phyloP scores from a whole-genome alignment of 2,797 vertebrate genomes.

The Intellagama lesueurii region DNA sequence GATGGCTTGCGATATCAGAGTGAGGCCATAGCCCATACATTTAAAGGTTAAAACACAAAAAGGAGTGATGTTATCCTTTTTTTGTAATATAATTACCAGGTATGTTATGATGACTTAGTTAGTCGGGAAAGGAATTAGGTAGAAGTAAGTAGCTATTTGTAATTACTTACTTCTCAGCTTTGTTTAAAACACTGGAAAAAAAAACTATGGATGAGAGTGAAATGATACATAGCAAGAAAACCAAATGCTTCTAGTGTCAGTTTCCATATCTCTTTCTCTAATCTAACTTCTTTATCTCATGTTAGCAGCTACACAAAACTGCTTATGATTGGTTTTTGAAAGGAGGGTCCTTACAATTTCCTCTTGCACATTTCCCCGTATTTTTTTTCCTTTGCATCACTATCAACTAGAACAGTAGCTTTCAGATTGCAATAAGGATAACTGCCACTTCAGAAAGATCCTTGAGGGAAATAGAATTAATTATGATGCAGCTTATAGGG shows the following conservation, averaged over 20 bases:
- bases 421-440: slow-evolving; percentile 24
- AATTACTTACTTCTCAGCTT: too few species aligned
- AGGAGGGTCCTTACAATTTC: slow-evolving; percentile 63
- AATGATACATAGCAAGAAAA: not conserved
- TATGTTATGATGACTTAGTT: too few species aligned
- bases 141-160: too few species aligned
- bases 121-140: too few species aligned
- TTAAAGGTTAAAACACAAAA: too few species aligned
- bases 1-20: too few species aligned
- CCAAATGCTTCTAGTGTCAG: not conserved
- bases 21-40: too few species aligned
- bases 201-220: not conserved
- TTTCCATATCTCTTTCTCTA: rapidly evolving
- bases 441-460: slow-evolving; percentile 44
- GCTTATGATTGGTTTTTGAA: slow-evolving; percentile 5
- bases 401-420: slow-evolving; percentile 59
- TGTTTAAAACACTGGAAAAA: not conserved
- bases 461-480: not conserved
- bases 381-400: slow-evolving; percentile 52
- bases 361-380: slow-evolving; percentile 38
- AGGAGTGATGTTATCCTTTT: too few species aligned
- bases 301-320: not conserved
- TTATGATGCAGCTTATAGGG: not conserved
- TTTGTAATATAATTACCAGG: too few species aligned
- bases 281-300: slow-evolving; percentile 32